Evolutionary conservation across 2,888 invertebrate species (phyloP).

Genomic region (Kryphioiulus occultus): DNA sequence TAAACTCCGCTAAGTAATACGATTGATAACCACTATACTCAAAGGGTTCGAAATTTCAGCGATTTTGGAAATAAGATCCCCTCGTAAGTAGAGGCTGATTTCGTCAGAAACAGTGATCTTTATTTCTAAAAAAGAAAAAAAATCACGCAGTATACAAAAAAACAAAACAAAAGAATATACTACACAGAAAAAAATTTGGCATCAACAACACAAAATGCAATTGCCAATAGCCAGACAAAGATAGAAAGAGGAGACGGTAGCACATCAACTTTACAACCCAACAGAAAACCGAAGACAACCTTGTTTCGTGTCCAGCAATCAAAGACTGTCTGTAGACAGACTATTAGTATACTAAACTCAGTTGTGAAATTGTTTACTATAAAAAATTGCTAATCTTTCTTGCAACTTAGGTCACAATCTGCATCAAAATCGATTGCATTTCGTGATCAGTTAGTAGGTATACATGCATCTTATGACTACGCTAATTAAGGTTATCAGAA

Average conservation of each 20-base stretch:
- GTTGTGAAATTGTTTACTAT: background rate
- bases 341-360: no score
- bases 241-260: background rate
- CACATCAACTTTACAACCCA: background rate
- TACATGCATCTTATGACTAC: background rate
- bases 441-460: no score
- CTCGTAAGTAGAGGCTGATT: slow-evolving; percentile 36
- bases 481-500: background rate
- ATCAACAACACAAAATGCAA: background rate
- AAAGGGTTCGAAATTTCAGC: slow-evolving; percentile 41
- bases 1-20: background rate
- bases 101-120: slow-evolving; percentile 41
- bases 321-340: no score
- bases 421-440: background rate
- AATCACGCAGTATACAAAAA: slow-evolving; percentile 12
- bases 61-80: slow-evolving; percentile 16
- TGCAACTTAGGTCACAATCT: background rate
- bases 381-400: no score
- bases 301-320: background rate
- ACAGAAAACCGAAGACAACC: background rate
- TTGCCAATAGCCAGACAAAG: background rate
- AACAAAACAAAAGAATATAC: background rate
- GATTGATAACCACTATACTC: slow-evolving; percentile 21
- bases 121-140: slow-evolving; percentile 41
- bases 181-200: background rate